phyloP scores from a whole-genome alignment of 2,888 invertebrate species.

The Leucoma salicis region DNA sequence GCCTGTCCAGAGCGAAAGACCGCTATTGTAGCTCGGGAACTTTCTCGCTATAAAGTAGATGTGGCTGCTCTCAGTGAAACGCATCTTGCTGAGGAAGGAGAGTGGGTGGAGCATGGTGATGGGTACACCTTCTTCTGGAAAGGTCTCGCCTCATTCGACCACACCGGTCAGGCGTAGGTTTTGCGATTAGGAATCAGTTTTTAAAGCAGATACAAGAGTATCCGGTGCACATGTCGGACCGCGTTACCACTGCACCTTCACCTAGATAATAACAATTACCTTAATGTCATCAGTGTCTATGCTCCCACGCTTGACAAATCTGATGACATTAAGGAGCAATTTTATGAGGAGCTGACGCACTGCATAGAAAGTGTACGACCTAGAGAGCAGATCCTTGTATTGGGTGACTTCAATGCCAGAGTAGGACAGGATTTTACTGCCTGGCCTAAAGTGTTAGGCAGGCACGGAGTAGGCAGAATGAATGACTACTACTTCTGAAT shows the following conservation, averaged over 20 bases:
- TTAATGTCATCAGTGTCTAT: no score
- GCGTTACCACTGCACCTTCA: background rate
- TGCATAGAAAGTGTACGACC: no score
- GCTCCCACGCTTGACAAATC: no score
- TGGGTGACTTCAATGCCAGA: no score
- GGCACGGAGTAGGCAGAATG: background rate
- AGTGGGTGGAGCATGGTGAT: constrained; percentile 10
- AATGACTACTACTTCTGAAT: background rate
- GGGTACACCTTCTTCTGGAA: constrained; percentile 12
- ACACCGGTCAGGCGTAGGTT: background rate
- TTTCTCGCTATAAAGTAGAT: constrained; percentile 20
- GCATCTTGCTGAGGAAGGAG: constrained; percentile 18
- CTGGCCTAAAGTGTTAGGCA: background rate
- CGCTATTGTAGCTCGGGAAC: constrained; percentile 19
- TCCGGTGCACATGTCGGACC: constrained; percentile 1
- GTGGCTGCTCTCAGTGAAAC: constrained; percentile 27
- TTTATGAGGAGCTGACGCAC: no score
- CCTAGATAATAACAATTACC: no score
- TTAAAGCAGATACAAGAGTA: background rate
- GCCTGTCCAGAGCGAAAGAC: background rate
- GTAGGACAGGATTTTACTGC: background rate
- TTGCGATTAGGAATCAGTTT: background rate
- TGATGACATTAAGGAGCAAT: no score
- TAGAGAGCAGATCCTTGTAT: no score
- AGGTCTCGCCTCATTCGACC: constrained; percentile 2